Evolutionary conservation across 2,113 vertebrate genomes (phyloP).

Genomic region (Paramormyrops kingsleyae): DNA sequence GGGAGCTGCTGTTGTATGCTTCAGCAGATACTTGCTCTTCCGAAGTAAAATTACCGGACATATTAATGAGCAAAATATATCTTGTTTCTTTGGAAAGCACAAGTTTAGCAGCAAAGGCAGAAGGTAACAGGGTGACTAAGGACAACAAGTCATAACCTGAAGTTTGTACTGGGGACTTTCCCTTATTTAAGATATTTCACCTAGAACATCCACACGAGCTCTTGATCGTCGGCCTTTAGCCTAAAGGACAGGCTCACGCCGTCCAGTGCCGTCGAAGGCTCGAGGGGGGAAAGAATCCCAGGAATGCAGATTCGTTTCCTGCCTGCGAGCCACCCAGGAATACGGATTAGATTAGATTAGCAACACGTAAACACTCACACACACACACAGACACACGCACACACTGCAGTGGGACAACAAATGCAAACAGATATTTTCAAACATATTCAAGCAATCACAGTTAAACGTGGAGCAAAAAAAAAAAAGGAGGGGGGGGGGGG

Average conservation of each 20-base stretch:
- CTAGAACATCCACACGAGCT: neutral
- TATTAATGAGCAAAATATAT: neutral
- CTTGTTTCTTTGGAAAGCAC: neutral
- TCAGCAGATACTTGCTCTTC: neutral
- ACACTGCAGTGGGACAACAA: neutral
- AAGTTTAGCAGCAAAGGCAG: neutral
- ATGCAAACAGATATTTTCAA: constrained; percentile 9
- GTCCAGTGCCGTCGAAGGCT: constrained; percentile 17
- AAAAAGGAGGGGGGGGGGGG: neutral
- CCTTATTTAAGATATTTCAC: neutral
- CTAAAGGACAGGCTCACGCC: neutral
- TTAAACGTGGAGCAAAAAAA: neutral
- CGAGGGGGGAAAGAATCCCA: constrained; percentile 26
- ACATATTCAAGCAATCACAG: constrained; percentile 19
- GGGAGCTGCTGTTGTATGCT: neutral
- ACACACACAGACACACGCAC: neutral
- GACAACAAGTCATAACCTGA: neutral
- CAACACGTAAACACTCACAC: neutral
- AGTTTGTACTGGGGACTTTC: neutral
- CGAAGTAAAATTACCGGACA: neutral
- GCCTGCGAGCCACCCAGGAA: constrained; percentile 29
- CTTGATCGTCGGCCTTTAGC: neutral
- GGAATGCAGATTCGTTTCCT: constrained; percentile 33
- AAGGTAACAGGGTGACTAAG: neutral
- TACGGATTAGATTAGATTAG: constrained; percentile 15